Evolutionary conservation across 2,113 vertebrate genomes (phyloP), one percentile per base, ranked within the genome.

Genomic region (Nibea albiflora): DNA sequence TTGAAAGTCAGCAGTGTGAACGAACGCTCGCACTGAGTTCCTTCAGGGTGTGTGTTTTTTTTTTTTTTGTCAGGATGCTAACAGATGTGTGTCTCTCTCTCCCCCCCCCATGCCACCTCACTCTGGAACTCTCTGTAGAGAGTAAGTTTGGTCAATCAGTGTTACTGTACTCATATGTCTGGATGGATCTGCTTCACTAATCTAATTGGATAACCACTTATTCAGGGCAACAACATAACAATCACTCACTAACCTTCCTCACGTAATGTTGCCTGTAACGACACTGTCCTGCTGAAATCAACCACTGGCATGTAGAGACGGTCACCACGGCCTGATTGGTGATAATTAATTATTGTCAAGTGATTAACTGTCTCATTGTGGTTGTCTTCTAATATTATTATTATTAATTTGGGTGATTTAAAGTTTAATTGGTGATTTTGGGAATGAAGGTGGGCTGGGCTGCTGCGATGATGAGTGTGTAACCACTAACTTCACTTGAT

Each of bases 91-190:
- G 93, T 97, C 89, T 96, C 89, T 96, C 91, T 95, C 93, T 94
- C 90, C 94, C 92, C 94, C 92, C 24, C 31, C 94, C 96, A 97
- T 96, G 97, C 96, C 86, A 24, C 96, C 92, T 46, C 76, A 93
- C 95, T 95, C 94, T 96, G 96, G 97, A 97, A 97, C 97, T 97
- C 97, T 97, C 96, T 96, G 90, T 97, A 99, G 98, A 98, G 98
- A 98, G 98, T 99, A 99, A 99, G 98, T 99, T 95, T 96, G 94
- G 94, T 95, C 95, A 92, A 71, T 81, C 57, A 31, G 62, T 88
- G 69, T 67, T 44, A 4, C 16, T 63, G 47, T 78, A 17, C 44
- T 80, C 62, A 4, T 16, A 78, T 96, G 94, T 95, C 95, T 97
- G 94, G 90, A 87, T 94, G 91, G 93, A 90, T 63, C 24, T 85